Conservation (phyloP, 2,113 vertebrate species). For the Semicossyphus pulcher region DNA sequence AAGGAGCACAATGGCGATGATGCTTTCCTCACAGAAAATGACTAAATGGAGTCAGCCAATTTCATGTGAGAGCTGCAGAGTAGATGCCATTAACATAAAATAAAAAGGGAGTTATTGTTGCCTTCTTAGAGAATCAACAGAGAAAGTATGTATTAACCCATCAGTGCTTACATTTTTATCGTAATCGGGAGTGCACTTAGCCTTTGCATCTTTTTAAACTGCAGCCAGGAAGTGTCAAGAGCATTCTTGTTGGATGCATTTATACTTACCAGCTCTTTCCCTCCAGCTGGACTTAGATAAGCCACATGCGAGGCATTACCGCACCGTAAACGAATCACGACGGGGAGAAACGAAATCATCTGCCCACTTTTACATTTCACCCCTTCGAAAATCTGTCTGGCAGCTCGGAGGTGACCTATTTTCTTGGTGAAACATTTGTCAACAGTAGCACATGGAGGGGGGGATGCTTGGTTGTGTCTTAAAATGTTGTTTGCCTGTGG, state of each 20-base stretch:
- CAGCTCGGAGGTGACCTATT: constrained; percentile 45
- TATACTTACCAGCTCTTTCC: not conserved
- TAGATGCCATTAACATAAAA: constrained; percentile 1
- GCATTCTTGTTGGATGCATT: constrained; percentile 4
- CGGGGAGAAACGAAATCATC: constrained; percentile 36
- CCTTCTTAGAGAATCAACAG: not conserved
- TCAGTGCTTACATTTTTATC: constrained; percentile 10
- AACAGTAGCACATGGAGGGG: constrained; percentile 1
- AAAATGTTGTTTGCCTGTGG: constrained; percentile 24
- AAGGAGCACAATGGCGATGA: constrained; percentile 20
- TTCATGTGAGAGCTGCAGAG: constrained; percentile 2
- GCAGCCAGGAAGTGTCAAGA: not conserved
- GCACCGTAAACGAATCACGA: constrained; percentile 24
- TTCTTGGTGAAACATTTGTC: constrained; percentile 45
- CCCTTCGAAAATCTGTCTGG: not conserved
- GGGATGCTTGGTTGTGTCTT: constrained; percentile 1
- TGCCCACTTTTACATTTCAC: constrained; percentile 16
- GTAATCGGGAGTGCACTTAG: not conserved
- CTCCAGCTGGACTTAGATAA: constrained; percentile 30
- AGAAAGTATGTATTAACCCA: not conserved
- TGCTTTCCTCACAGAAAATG: constrained; percentile 9
- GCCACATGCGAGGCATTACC: constrained; percentile 5
- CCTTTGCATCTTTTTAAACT: not conserved
- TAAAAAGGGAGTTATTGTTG: constrained; percentile 4
- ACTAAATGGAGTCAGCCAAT: constrained; percentile 14